phyloP scores from a whole-genome alignment of 2,888 invertebrate species.

The Capitulum mitella region DNA sequence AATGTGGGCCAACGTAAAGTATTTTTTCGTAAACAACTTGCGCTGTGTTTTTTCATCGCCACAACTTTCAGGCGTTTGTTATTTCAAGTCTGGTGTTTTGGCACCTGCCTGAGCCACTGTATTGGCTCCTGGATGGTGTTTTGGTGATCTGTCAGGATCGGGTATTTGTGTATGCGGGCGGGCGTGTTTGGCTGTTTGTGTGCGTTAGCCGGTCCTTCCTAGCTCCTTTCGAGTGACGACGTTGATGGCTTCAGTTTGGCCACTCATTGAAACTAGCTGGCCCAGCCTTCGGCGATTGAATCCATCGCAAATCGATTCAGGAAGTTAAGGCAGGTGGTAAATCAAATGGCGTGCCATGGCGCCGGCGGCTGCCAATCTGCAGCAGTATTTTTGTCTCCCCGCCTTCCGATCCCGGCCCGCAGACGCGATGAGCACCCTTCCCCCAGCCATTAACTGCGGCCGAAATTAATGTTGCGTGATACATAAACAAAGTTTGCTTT shows the following conservation, averaged over 20 bases:
- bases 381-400: background rate
- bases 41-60: background rate
- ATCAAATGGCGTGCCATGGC: background rate
- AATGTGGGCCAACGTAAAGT: too few species aligned
- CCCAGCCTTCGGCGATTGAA: too few species aligned
- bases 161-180: background rate
- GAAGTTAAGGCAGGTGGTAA: too few species aligned
- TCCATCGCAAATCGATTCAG: too few species aligned
- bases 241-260: too few species aligned
- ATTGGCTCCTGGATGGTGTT: background rate
- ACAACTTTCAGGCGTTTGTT: background rate
- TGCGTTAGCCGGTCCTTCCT: background rate
- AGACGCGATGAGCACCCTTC: background rate
- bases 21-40: too few species aligned
- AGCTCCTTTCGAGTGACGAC: background rate
- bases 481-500: background rate
- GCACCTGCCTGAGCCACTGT: background rate
- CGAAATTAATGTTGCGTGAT: conserved; percentile 7
- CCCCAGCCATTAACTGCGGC: background rate
- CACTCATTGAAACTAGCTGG: too few species aligned
- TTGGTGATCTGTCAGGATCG: background rate
- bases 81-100: background rate
- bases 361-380: too few species aligned
- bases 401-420: background rate
- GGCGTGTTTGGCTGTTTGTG: background rate